phyloP scores from a whole-genome alignment of 2,888 invertebrate genomes.

The Amiota mariae region DNA sequence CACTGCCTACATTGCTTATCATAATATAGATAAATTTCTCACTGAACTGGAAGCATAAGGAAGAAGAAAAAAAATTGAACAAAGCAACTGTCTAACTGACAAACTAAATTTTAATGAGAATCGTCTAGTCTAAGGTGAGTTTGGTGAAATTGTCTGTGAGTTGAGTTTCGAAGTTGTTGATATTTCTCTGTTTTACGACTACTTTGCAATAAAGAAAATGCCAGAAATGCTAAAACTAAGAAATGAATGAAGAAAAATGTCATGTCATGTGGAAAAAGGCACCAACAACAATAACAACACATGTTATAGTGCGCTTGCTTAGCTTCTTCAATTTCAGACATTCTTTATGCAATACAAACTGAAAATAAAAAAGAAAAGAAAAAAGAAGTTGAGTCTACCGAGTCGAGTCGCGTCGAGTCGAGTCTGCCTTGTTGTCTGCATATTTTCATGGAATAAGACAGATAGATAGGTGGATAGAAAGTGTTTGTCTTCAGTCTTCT shows the following conservation, averaged over 20 bases:
- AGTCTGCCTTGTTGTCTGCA: constrained; percentile 22
- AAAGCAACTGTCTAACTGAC: background rate
- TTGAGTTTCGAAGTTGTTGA: too few species aligned
- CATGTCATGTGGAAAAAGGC: constrained; percentile 49
- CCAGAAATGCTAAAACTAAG: constrained; percentile 63
- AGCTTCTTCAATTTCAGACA: constrained; percentile 62
- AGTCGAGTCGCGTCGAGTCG: background rate
- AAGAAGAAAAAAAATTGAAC: background rate
- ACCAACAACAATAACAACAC: background rate
- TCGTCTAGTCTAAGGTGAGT: too few species aligned
- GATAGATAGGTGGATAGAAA: too few species aligned
- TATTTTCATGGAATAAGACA: constrained; percentile 14
- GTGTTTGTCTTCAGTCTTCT: too few species aligned
- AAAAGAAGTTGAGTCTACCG: too few species aligned
- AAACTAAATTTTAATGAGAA: constrained; percentile 1
- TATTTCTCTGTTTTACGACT: too few species aligned
- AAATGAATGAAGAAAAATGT: constrained; percentile 54
- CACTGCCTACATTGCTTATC: too few species aligned
- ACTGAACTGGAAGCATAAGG: background rate
- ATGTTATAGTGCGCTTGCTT: constrained; percentile 40
- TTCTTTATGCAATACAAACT: constrained; percentile 45
- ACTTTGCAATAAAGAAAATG: constrained; percentile 43
- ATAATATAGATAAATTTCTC: too few species aligned
- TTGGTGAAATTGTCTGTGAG: constrained; percentile 45
- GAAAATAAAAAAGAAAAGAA: too few species aligned